phyloP scores from a whole-genome alignment of 2,113 vertebrate genomes.

The Arizona elegans region DNA sequence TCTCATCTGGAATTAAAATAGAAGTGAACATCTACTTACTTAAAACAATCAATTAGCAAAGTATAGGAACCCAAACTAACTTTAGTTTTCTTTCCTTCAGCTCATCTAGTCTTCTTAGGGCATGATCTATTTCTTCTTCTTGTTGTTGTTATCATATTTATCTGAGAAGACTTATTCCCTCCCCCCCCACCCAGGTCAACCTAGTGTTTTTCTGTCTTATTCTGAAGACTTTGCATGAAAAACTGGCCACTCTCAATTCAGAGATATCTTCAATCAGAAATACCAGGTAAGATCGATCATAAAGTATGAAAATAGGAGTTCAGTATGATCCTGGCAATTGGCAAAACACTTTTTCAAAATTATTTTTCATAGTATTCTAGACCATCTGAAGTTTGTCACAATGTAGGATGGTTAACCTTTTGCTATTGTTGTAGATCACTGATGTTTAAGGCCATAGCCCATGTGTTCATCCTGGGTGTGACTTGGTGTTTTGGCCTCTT shows the following conservation, averaged over 20 bases:
- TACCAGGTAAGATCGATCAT: constrained; percentile 25
- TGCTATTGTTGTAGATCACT: constrained; percentile 47
- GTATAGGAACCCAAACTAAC: not conserved
- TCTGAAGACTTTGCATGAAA: constrained; percentile 25
- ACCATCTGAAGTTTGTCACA: not conserved
- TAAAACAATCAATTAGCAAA: not conserved
- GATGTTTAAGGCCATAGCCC: constrained; percentile 65
- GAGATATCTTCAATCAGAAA: constrained; percentile 33
- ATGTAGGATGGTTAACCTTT: not conserved
- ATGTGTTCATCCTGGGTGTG: constrained; percentile 64
- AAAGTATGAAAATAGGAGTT: not conserved
- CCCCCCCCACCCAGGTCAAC: not conserved
- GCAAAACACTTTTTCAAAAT: not conserved
- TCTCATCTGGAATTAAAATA: not conserved
- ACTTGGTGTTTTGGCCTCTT: constrained; percentile 67
- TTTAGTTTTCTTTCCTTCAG: not conserved
- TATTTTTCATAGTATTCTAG: not conserved
- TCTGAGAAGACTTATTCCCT: not conserved
- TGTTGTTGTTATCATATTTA: not conserved
- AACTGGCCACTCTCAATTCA: constrained; percentile 28
- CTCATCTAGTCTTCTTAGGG: not conserved
- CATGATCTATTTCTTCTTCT: not conserved
- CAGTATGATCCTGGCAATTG: not conserved
- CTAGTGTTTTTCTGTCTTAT: constrained; percentile 5
- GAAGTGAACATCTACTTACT: not conserved